Conservation (phyloP, 1,140 invertebrate species). For the Drosophila bocqueti region DNA sequence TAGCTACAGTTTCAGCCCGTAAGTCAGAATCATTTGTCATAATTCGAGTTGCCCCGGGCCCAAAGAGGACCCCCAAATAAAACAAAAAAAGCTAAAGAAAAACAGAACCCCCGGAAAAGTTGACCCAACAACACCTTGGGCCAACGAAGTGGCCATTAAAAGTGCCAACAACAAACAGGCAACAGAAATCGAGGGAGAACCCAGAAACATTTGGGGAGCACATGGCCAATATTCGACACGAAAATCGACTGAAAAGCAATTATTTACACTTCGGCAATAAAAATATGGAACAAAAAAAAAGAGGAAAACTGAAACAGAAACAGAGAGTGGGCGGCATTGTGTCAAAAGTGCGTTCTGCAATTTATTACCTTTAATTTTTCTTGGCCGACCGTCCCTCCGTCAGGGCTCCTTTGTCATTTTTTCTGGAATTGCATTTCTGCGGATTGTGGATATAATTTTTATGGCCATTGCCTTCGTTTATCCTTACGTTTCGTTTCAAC, state of each 20-base stretch:
- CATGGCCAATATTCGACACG: conserved; percentile 63
- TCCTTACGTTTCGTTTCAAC: conserved; percentile 38
- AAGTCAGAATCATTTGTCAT: conserved; percentile 78
- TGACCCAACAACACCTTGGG: conserved; percentile 49
- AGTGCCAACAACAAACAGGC: conserved; percentile 47
- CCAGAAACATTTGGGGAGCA: conserved; percentile 26
- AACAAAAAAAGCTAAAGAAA: conserved; percentile 15
- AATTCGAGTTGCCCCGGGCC: conserved; percentile 46
- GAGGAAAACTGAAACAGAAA: conserved; percentile 6
- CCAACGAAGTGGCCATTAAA: conserved; percentile 64
- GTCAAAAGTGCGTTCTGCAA: conserved; percentile 73
- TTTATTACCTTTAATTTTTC: conserved; percentile 78
- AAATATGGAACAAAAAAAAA: conserved; percentile 61
- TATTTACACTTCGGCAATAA: conserved; percentile 81
- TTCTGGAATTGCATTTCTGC: conserved; percentile 59
- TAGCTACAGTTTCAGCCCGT: conserved; percentile 59
- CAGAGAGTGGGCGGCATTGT: conserved; percentile 42
- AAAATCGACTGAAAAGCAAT: conserved; percentile 81
- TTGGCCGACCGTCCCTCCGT: conserved; percentile 34
- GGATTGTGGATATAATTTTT: conserved; percentile 56
- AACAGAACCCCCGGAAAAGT: conserved; percentile 25
- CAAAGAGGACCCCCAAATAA: conserved; percentile 7
- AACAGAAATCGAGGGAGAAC: conserved; percentile 7
- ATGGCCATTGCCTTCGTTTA: conserved; percentile 33
- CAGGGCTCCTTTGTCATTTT: conserved; percentile 42